phyloP scores from a whole-genome alignment of 2,113 vertebrate species.

The Takifugu bimaculatus region DNA sequence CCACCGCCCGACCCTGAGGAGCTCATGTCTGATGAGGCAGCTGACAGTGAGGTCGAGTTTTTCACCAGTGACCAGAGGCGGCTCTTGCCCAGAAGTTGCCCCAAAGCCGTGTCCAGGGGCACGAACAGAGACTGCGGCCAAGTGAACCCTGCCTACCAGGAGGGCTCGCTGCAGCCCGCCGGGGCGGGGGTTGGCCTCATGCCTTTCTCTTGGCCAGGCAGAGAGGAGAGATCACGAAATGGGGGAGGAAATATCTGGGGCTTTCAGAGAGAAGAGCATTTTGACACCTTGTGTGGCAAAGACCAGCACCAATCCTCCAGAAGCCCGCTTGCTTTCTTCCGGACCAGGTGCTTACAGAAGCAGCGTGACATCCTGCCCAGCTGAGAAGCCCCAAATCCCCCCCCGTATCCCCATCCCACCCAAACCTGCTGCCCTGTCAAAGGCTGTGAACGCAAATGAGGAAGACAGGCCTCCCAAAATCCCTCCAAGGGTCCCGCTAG shows the following conservation, averaged over 20 bases:
- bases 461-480: constrained; percentile 89
- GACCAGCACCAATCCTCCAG: constrained; percentile 70
- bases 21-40: constrained; percentile 77
- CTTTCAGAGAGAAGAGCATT: constrained; percentile 30
- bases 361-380: constrained; percentile 2
- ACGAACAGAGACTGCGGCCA: constrained; percentile 84
- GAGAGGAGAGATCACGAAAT: constrained; percentile 26
- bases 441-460: constrained; percentile 71
- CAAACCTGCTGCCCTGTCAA: constrained; percentile 62
- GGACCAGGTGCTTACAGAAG: constrained; percentile 29
- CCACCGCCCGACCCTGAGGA: constrained; percentile 82
- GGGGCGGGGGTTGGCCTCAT: constrained; percentile 13
- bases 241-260: constrained; percentile 26
- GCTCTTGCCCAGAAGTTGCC: constrained; percentile 76
- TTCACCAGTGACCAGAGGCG: constrained; percentile 82
- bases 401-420: constrained; percentile 88
- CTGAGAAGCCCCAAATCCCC: constrained; percentile 86
- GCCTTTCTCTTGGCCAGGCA: constrained; percentile 61
- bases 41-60: constrained; percentile 90
- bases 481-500: constrained; percentile 83
- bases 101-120: constrained; percentile 66
- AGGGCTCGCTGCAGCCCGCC: constrained; percentile 43
- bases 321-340: constrained; percentile 66
- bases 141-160: constrained; percentile 88
- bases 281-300: constrained; percentile 23